Evolutionary conservation across 2,888 invertebrate species (phyloP), one percentile per base, ranked within the genome.

Genomic region (Masnerella sp.): DNA sequence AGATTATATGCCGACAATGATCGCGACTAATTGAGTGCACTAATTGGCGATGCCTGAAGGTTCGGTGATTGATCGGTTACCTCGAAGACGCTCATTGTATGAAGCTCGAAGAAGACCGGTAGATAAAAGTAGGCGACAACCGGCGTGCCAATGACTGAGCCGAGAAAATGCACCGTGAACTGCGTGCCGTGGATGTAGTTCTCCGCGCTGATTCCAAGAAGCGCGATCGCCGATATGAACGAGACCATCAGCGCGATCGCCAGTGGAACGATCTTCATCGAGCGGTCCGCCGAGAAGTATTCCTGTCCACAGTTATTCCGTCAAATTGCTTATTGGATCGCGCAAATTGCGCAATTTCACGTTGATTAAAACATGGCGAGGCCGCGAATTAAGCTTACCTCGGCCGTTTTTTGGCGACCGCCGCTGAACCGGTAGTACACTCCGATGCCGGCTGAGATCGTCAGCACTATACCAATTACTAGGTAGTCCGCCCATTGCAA

Each of bases 181-280:
- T 94, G 92, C 75, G 94, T 92, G 52, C 96, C 96, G 82, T 91
- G 94, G 78, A 92, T 92, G 87, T 96, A 97, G 84, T 93, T 95
- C 87, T 97, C 97, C 51, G 94, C 91, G 25, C 96, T 94, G 1
- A 96, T 94, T 11, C 97, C 97, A n/a, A 97, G 89, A 34, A 97
- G 86, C 0, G 96, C 95, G 56, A 97, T 92, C 25, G 96, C 95
- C 0, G 96, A 96, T 93, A 97, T 95, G 85, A 96, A 96, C 34
- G 96, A 95, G n/a, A 96, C 96, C 94, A 96, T 95, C 65, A 97
- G 87, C 1, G 96, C 96, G 76, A 96, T 94, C 2, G 96, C 94
- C 0, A 97, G 95, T 0, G 96, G 95, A 5, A 89, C 85, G 78
- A 94, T 90, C 4, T 93, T 91, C 93, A 96, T 94, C 74, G 93